These are phyloP conservation scores for Ceriagrion tenellum DNA, from an alignment of 2,888 invertebrate genomes.

Conservation along the genomic window DNA sequence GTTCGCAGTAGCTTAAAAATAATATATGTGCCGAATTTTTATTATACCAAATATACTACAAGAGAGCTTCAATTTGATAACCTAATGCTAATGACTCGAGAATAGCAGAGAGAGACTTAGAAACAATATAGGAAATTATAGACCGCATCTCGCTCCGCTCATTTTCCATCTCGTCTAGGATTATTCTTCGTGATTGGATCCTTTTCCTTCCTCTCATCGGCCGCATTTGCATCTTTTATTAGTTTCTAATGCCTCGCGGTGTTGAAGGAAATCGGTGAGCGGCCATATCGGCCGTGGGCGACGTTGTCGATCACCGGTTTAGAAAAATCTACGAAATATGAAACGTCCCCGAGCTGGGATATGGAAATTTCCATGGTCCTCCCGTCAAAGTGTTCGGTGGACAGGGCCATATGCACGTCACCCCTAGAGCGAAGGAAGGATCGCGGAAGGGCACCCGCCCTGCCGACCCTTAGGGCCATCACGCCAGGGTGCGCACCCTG, in stretches of 20 bases:
- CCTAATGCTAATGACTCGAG: background rate
- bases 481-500: background rate
- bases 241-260: background rate
- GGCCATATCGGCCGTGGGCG: background rate
- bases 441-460: background rate
- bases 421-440: background rate
- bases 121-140: background rate
- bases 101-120: background rate
- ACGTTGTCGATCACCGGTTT: background rate
- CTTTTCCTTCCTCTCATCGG: background rate
- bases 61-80: background rate
- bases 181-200: background rate
- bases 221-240: background rate
- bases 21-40: background rate
- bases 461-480: background rate
- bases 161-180: background rate
- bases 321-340: background rate
- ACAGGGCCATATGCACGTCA: background rate
- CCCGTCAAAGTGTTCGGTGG: background rate
- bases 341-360: background rate
- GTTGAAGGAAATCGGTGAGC: background rate
- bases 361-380: background rate
- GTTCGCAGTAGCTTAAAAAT: background rate
- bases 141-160: background rate
- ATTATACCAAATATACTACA: background rate